Conservation (phyloP, 2,888 invertebrate genomes). For the Ptilodon capucinus region DNA sequence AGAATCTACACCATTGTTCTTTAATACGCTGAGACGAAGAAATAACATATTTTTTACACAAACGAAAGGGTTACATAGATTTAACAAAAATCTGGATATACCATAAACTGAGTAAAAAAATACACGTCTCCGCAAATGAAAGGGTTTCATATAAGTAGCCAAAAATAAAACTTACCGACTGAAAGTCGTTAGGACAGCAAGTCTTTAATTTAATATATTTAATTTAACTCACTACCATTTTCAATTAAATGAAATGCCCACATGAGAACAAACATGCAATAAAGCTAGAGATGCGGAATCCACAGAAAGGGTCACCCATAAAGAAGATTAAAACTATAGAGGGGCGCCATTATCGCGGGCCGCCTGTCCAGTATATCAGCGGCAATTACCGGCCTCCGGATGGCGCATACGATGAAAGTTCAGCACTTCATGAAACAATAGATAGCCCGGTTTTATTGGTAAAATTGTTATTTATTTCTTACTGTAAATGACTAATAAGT, state of each 20-base stretch:
- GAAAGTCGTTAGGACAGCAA: no score
- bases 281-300: constrained; percentile 45
- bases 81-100: no score
- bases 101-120: no score
- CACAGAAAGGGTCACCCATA: constrained; percentile 65
- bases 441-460: constrained; percentile 55
- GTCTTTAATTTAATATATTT: no score
- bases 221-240: no score
- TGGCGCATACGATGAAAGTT: constrained; percentile 73
- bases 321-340: constrained; percentile 77
- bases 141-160: no score
- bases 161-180: no score
- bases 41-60: no score
- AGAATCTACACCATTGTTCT: no score
- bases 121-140: no score
- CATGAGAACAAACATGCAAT: constrained; percentile 43
- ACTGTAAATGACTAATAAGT: background rate
- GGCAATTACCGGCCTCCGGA: constrained; percentile 56
- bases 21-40: no score
- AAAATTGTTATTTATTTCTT: constrained; percentile 51
- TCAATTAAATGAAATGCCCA: constrained; percentile 1
- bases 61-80: no score
- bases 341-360: constrained; percentile 57
- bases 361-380: constrained; percentile 61
- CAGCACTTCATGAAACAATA: constrained; percentile 74